phyloP scores from a whole-genome alignment of 2,113 vertebrate species.

The Thinocorus orbignyianus region DNA sequence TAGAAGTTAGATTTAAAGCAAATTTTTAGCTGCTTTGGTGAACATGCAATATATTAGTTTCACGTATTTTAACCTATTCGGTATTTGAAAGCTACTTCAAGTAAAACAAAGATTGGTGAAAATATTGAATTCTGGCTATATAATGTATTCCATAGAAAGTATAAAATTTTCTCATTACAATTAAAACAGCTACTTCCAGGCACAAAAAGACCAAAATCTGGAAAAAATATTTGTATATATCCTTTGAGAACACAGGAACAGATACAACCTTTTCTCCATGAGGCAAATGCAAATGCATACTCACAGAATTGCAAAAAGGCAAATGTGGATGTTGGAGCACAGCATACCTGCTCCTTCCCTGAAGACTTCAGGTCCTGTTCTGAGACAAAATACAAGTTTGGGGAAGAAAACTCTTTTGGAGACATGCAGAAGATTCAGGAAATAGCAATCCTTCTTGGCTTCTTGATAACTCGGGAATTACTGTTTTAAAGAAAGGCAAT shows the following conservation, averaged over 20 bases:
- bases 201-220: background rate
- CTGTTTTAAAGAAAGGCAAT: background rate
- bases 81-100: background rate
- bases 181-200: background rate
- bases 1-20: background rate
- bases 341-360: background rate
- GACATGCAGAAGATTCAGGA: background rate
- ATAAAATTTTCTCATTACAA: background rate
- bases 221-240: background rate
- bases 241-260: background rate
- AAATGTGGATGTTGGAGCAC: rapidly evolving
- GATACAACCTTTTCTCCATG: background rate
- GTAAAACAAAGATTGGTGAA: background rate
- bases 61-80: background rate
- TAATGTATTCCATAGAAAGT: background rate
- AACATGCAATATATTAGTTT: background rate
- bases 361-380: background rate
- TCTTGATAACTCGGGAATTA: background rate
- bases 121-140: background rate
- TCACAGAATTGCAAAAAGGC: background rate
- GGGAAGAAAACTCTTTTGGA: background rate
- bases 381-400: background rate
- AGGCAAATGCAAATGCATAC: background rate
- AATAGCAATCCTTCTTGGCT: background rate
- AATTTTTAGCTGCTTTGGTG: background rate